Evolutionary conservation across 64 coral and sea anemone genomes (phyloP).

Genomic region (Anthopleura sola): DNA sequence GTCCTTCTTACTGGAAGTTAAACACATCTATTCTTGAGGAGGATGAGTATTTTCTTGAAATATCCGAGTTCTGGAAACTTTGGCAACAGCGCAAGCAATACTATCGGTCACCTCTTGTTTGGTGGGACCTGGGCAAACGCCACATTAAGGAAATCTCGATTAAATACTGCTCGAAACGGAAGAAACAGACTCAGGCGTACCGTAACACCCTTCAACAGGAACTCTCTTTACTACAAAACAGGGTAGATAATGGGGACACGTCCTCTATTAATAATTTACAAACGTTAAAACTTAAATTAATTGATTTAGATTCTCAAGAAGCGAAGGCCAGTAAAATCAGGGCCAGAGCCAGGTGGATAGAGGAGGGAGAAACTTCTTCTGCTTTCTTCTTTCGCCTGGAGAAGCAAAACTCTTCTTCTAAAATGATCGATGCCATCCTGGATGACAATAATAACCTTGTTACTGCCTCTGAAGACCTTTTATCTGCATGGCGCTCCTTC

Average conservation of each 20-base stretch:
- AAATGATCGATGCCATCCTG: neutral
- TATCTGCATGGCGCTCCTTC: neutral
- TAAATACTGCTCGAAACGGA: neutral
- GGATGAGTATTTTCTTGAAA: neutral
- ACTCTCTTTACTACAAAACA: neutral
- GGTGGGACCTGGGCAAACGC: neutral
- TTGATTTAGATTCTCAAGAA: neutral
- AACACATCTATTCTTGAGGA: neutral
- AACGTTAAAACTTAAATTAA: neutral
- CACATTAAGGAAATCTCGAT: neutral
- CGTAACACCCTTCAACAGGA: neutral
- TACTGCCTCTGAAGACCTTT: neutral
- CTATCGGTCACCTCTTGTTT: neutral
- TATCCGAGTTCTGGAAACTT: neutral
- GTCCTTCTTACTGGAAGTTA: neutral
- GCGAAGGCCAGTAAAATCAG: neutral
- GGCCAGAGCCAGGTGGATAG: neutral
- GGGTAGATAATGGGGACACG: neutral
- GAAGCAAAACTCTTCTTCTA: neutral
- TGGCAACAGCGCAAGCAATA: neutral
- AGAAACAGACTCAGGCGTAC: neutral
- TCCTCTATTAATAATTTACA: neutral
- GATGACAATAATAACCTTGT: neutral
- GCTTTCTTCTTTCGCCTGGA: neutral
- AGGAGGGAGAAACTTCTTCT: conserved; percentile 11